Evolutionary conservation across 2,888 invertebrate genomes (phyloP).

Genomic region (Opisthograptis luteolata): DNA sequence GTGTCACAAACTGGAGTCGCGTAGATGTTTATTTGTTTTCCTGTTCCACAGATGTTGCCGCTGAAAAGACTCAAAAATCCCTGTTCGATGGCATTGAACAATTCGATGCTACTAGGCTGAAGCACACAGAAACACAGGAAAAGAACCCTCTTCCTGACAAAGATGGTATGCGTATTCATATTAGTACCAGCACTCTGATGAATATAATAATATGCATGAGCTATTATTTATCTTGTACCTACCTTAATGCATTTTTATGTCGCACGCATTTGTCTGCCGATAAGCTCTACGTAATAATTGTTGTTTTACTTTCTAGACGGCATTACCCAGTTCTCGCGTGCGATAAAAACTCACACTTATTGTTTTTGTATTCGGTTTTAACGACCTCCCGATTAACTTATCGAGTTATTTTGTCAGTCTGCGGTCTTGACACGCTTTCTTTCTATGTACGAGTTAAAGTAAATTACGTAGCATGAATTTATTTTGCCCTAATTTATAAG

Average conservation of each 20-base stretch:
- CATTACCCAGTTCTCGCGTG: conserved; percentile 19
- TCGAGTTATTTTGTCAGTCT: conserved; percentile 33
- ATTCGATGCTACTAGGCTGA: conserved; percentile 92
- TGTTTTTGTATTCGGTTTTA: conserved; percentile 37
- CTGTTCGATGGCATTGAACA: conserved; percentile 93
- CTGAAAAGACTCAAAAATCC: conserved; percentile 93
- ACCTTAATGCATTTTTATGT: not conserved
- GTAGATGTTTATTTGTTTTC: conserved; percentile 36
- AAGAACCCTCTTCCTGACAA: conserved; percentile 97
- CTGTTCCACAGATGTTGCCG: conserved; percentile 90
- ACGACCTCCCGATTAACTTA: conserved; percentile 39
- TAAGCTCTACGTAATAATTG: not conserved
- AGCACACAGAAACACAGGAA: conserved; percentile 96
- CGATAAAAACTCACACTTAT: conserved; percentile 23
- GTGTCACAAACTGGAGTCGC: conserved; percentile 21
- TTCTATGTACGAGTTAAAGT: conserved; percentile 21
- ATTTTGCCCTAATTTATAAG: conserved; percentile 35
- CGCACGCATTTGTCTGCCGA: not conserved
- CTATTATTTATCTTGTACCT: conserved; percentile 7
- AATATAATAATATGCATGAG: conserved; percentile 20
- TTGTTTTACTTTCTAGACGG: conserved; percentile 17
- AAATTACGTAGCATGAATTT: conserved; percentile 39
- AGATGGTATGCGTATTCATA: conserved; percentile 87
- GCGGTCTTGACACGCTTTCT: conserved; percentile 45
- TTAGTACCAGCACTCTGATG: conserved; percentile 4